Evolutionary conservation across 53 echinoderm and acorn worm species (phyloP).

Genomic region (Mesocentrotus franciscanus): DNA sequence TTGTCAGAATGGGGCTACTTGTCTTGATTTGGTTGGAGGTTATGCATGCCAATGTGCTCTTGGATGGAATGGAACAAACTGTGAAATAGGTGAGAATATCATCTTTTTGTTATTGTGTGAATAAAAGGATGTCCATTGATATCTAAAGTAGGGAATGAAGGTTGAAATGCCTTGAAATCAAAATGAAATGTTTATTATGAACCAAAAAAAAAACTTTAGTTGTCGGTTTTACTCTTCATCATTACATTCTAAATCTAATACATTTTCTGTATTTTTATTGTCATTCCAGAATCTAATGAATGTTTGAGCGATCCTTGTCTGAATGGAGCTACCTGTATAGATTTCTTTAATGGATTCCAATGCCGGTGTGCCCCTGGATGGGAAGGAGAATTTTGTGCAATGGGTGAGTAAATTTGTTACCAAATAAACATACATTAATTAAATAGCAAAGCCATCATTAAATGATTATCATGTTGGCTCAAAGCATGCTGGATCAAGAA

Average conservation of each 20-base stretch:
- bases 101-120: too few species aligned
- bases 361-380: slow-evolving; percentile 76
- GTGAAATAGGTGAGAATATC: slow-evolving; percentile 44
- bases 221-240: too few species aligned
- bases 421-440: too few species aligned
- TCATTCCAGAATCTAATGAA: slow-evolving; percentile 11
- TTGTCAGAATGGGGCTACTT: slow-evolving; percentile 72
- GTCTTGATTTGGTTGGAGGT: slow-evolving; percentile 61
- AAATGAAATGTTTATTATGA: not conserved
- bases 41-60: slow-evolving; percentile 67
- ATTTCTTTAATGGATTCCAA: slow-evolving; percentile 52
- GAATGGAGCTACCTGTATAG: slow-evolving; percentile 79
- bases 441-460: too few species aligned
- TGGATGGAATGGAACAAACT: slow-evolving; percentile 69
- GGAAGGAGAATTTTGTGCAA: slow-evolving; percentile 62
- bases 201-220: too few species aligned
- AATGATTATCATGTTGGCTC: not conserved
- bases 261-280: not conserved
- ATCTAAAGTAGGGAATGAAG: slow-evolving; percentile 43
- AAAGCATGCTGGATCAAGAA: not conserved
- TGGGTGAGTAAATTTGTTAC: not conserved
- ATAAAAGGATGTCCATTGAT: too few species aligned
- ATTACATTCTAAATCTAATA: too few species aligned
- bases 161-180: slow-evolving; percentile 33
- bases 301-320: slow-evolving; percentile 70